These are phyloP conservation scores for Dreissena polymorpha DNA, from an alignment of 1,140 invertebrate species.

Conservation along the genomic window DNA sequence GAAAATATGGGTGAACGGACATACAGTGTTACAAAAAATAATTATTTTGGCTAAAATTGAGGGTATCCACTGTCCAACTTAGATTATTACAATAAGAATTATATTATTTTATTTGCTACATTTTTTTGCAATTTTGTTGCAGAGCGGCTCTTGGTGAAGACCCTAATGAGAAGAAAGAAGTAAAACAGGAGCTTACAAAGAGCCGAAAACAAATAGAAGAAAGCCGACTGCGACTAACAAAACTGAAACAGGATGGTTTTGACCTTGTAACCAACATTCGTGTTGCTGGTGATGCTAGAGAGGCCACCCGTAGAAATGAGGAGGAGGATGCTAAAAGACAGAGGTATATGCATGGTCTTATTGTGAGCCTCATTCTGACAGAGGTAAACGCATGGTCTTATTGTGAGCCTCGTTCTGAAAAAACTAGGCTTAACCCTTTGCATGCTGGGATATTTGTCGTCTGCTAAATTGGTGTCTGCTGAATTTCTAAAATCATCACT, in stretches of 20 bases:
- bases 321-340: slow-evolving; percentile 76
- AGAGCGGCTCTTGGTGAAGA: slow-evolving; percentile 76
- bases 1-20: too few species aligned
- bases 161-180: slow-evolving; percentile 72
- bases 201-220: slow-evolving; percentile 78
- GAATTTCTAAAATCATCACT: too few species aligned
- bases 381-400: slow-evolving; percentile 59
- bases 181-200: slow-evolving; percentile 78
- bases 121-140: slow-evolving; percentile 16
- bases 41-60: too few species aligned
- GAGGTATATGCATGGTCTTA: slow-evolving; percentile 60
- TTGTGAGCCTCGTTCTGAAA: too few species aligned
- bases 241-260: slow-evolving; percentile 77
- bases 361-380: neutral
- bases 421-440: too few species aligned
- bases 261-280: slow-evolving; percentile 79
- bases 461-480: too few species aligned
- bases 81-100: too few species aligned
- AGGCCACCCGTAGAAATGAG: slow-evolving; percentile 73
- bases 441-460: too few species aligned
- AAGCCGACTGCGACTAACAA: slow-evolving; percentile 75
- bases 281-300: slow-evolving; percentile 78
- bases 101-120: too few species aligned
- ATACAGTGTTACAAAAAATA: too few species aligned
- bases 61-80: too few species aligned